Percentiles rank a stretch among this genome's conserved stretches.
Evolutionary conservation across 53 echinoderm and acorn worm species (phyloP).

Genomic region (Stichopus horrens): DNA sequence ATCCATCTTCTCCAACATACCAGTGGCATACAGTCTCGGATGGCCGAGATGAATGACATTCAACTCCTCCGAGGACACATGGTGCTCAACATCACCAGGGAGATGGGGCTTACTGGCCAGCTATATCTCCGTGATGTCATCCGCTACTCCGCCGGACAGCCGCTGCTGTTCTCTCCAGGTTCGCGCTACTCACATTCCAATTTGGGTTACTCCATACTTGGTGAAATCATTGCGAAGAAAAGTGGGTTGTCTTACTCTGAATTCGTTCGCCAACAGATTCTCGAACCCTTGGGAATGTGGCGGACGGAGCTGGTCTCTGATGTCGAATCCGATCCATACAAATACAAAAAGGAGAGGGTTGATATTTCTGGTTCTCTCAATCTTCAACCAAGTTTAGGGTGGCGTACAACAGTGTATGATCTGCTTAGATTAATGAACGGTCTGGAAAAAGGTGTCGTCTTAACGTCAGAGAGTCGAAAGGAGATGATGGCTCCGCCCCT

Average conservation of each 20-base stretch:
- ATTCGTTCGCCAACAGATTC: conserved; percentile 66
- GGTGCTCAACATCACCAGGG: conserved; percentile 74
- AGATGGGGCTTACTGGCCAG: conserved; percentile 61
- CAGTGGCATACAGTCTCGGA: conserved; percentile 55
- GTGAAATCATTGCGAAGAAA: conserved; percentile 68
- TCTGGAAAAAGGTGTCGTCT: conserved; percentile 51
- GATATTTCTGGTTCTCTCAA: conserved; percentile 54
- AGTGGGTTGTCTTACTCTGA: conserved; percentile 60
- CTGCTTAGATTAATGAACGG: conserved; percentile 81
- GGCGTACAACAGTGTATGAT: conserved; percentile 89
- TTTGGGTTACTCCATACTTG: conserved; percentile 84
- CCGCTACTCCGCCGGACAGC: conserved; percentile 68
- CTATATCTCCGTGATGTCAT: conserved; percentile 69
- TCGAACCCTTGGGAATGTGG: conserved; percentile 95
- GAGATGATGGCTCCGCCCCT: conserved; percentile 59
- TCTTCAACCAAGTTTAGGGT: conserved; percentile 75
- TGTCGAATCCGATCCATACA: conserved; percentile 27
- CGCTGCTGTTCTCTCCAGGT: conserved; percentile 69
- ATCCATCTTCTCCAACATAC: conserved; percentile 90
- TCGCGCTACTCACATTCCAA: conserved; percentile 83
- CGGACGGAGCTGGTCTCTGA: conserved; percentile 64
- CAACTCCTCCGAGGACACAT: conserved; percentile 81
- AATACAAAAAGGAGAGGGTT: not conserved
- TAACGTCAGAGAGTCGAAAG: conserved; percentile 44
- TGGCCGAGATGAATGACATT: conserved; percentile 65